These are phyloP conservation scores for Drosophila robusta DNA, from an alignment of 2,888 invertebrate genomes.

Conservation along the genomic window DNA sequence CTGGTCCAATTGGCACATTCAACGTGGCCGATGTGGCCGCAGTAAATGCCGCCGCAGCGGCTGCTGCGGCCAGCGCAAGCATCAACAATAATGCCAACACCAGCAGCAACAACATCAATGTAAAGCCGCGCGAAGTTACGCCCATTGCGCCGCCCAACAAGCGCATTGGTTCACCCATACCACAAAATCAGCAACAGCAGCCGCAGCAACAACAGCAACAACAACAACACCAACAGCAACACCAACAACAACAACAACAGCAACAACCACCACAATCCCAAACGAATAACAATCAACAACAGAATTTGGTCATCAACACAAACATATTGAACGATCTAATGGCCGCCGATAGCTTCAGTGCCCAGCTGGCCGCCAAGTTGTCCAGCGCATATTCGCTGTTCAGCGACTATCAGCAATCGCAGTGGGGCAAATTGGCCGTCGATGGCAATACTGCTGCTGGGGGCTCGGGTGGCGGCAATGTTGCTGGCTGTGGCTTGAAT, in stretches of 20 bases:
- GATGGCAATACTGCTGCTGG: slow-evolving; percentile 57
- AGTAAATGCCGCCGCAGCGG: slow-evolving; percentile 80
- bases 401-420: slow-evolving; percentile 88
- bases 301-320: slow-evolving; percentile 76
- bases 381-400: slow-evolving; percentile 93
- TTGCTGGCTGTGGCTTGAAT: slow-evolving; percentile 55
- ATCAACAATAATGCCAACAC: slow-evolving; percentile 25
- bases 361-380: slow-evolving; percentile 81
- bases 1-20: slow-evolving; percentile 83
- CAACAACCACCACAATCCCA: slow-evolving; percentile 45
- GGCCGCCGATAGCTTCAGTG: slow-evolving; percentile 71
- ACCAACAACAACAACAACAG: slow-evolving; percentile 26
- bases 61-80: slow-evolving; percentile 54
- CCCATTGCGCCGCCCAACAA: slow-evolving; percentile 83
- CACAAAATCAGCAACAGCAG: slow-evolving; percentile 34
- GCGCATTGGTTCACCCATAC: slow-evolving; percentile 62
- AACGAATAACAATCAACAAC: slow-evolving; percentile 52
- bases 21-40: slow-evolving; percentile 84
- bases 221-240: slow-evolving; percentile 17
- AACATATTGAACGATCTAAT: slow-evolving; percentile 64
- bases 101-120: slow-evolving; percentile 17
- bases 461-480: slow-evolving; percentile 47
- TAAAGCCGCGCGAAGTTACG: slow-evolving; percentile 78
- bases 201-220: slow-evolving; percentile 35
- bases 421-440: slow-evolving; percentile 85